Evolutionary conservation across 2,888 invertebrate species (phyloP), one percentile per base, ranked within the genome.

Genomic region (Tenthredo scrophulariae): DNA sequence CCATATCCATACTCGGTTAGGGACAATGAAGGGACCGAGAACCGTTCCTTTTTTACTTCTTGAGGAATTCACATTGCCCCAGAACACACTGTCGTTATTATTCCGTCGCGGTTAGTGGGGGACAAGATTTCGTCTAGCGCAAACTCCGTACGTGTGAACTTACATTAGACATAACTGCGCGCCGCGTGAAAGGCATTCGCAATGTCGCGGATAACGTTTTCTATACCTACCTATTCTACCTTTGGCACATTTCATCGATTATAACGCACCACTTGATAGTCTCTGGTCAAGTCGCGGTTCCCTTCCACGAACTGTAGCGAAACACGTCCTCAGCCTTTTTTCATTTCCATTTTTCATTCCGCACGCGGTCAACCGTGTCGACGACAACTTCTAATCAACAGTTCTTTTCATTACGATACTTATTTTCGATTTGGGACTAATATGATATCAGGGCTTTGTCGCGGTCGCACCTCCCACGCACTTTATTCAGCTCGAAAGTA

Each of bases 151-250:
- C 83, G 83, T 70, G 83, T 70, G 65, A 82, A 82, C 82, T 54
- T 54, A 54, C 37, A 46, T 29, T 54, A 58, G 65, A 83, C 67
- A 46, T 83, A 83, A 83, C 46, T 67, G 65, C 70, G 43, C 50
- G 67, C n/a, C 46, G 43, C 83, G 83, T 40, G 83, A 83, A 83
- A 83, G 65, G 83, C 29, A 83, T 70, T 33, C 67, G 83, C 70
- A 13, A 67, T 29, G 62, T 79, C 82, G 50, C 67, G 54, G 10
- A 77, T 43, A 43, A 13, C 74, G 74, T 43, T 40, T 74, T 9
- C 26, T 43, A 43, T 80, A 29, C 43, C 40, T 46, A 43, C 13
- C 29, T 15, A 40, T 29, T 9, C 22, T 22, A 46, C 26, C 77
- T 50, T 37, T 40, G 62, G 40, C 40, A 80, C 80, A 40, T 80